Evolutionary conservation across 2,797 vertebrate genomes (phyloP), one percentile per base, ranked within the genome.

Genomic region (Aphelocoma californica): DNA sequence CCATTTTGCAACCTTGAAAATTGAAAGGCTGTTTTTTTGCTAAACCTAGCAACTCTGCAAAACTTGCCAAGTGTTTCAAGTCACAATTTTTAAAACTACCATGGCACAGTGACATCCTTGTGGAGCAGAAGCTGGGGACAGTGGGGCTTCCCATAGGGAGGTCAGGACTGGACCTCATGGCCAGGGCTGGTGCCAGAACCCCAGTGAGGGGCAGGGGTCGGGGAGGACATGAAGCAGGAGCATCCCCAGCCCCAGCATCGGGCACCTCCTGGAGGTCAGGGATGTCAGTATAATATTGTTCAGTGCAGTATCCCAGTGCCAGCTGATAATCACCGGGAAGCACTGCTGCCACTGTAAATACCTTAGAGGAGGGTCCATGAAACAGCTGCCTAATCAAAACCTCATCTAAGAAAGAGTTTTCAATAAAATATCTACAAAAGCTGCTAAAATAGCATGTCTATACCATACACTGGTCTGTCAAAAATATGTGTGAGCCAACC

Each of bases 71-170:
- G 16, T 50, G 47, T 71, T 79, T 80, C 18, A 91, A 69, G 8
- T 25, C 18, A 20, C 36, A 61, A 1, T 29, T 75, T 50, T 81
- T 28, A 44, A 53, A 92, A 34, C 4, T 54, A 3, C 32, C 36
- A 3, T n/a, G 15, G 13, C 26, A 42, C 6, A 36, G 40, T n/a
- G 36, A 15, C 36, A 72, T 26, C 12, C 20, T 8, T 74, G 24
- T 0, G 2, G 42, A 64, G 4, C 10, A n/a, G 31, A 17, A 72
- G 3, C 12, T 24, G 25, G 31, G 17, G 45, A 14, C 9, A 32
- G 2, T 57, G 29, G 5, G 26, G 7, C 4, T 51, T 65, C 40
- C 14, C 31, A 34, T 0, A 0, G 12, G 18, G 6, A 69, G 3
- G 7, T 16, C 32, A 80, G 32, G 11, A 34, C 32, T 81, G 56